phyloP scores from a whole-genome alignment of 1,140 invertebrate genomes.

The Temnothorax curvispinosus region DNA sequence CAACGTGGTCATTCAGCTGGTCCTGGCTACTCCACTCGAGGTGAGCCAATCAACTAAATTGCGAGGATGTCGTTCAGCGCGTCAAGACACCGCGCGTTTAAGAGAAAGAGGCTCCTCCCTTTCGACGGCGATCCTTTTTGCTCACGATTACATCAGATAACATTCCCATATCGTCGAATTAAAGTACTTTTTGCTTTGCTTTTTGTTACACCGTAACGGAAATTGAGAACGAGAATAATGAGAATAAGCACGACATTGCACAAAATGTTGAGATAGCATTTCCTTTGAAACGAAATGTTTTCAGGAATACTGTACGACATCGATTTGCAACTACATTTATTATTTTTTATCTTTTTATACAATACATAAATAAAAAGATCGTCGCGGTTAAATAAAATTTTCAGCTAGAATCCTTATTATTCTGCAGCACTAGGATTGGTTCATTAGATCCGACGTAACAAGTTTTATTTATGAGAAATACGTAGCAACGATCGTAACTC shows the following conservation, averaged over 20 bases:
- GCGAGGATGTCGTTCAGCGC: slow-evolving; percentile 15
- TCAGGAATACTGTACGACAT: background rate
- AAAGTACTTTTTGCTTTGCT: background rate
- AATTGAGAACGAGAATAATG: background rate
- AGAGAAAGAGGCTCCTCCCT: background rate
- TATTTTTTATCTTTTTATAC: background rate
- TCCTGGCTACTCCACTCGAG: slow-evolving; percentile 89
- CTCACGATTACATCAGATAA: slow-evolving; percentile 1
- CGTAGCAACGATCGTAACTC: background rate
- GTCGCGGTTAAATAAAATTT: background rate
- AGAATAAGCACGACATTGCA: background rate
- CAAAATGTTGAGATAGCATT: background rate
- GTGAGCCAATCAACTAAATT: slow-evolving; percentile 81
- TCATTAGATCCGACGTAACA: background rate
- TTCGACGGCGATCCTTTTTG: background rate
- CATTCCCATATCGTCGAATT: slow-evolving; percentile 8
- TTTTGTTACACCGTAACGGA: background rate
- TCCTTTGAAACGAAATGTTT: background rate
- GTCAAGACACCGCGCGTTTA: slow-evolving; percentile 33
- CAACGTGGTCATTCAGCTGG: slow-evolving; percentile 89
- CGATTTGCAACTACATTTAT: background rate
- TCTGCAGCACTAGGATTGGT: background rate
- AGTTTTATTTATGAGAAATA: background rate
- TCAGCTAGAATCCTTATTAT: background rate
- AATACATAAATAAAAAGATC: background rate